Conservation (phyloP, 2,113 vertebrate genomes). For the Ceyx cyanopectus region DNA sequence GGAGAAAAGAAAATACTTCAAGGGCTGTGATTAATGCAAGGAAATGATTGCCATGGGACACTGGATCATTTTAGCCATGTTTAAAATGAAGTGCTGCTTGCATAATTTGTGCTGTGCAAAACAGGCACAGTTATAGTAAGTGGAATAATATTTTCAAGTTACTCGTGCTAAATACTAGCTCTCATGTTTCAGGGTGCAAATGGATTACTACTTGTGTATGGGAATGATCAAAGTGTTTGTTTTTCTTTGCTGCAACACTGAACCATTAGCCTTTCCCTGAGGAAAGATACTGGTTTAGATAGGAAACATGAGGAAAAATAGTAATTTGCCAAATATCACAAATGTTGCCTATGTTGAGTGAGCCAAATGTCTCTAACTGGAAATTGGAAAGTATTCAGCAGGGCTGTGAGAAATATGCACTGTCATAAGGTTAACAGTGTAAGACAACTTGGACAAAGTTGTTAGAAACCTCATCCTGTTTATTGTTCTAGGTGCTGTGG, state of each 20-base stretch:
- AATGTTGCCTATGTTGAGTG: background rate
- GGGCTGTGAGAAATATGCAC: background rate
- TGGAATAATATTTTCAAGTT: constrained; percentile 14
- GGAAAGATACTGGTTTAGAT: constrained; percentile 33
- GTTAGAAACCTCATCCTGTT: background rate
- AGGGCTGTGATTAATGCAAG: constrained; percentile 37
- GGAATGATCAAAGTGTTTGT: background rate
- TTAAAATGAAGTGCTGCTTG: background rate
- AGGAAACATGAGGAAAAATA: background rate
- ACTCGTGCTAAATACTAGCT: background rate
- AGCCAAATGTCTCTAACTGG: constrained; percentile 49
- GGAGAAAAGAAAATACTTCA: constrained; percentile 35
- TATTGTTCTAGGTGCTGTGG: background rate
- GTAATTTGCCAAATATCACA: constrained; percentile 53
- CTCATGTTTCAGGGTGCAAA: constrained; percentile 1
- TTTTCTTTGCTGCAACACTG: background rate
- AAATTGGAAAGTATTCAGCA: constrained; percentile 8
- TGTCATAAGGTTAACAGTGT: background rate
- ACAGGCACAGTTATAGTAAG: background rate
- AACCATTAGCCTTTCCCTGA: constrained; percentile 29
- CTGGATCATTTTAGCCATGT: background rate
- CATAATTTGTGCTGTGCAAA: background rate
- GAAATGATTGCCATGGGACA: background rate
- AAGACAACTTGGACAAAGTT: background rate
- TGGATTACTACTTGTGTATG: background rate